phyloP scores from a whole-genome alignment of 1,140 invertebrate species.

The Eumeta japonica region DNA sequence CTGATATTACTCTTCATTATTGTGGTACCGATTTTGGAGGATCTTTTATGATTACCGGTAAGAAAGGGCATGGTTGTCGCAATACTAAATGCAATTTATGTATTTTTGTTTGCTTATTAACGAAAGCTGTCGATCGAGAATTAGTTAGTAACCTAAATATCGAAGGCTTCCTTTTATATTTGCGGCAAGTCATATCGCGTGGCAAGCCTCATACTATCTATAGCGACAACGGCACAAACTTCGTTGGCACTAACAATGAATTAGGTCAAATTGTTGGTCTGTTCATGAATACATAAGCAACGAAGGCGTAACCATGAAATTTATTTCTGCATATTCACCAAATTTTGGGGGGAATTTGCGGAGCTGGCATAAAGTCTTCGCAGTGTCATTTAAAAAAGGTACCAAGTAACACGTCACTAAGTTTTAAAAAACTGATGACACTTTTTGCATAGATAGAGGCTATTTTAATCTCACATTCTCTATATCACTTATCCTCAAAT shows the following conservation, averaged over 20 bases:
- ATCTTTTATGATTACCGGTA: constrained; percentile 23
- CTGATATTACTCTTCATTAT: no score
- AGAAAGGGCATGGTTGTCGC: constrained; percentile 15
- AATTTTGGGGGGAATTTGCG: constrained; percentile 36
- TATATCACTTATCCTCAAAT: constrained; percentile 16
- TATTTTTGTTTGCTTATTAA: constrained; percentile 23
- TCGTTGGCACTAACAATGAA: constrained; percentile 11
- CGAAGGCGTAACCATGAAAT: constrained; percentile 24
- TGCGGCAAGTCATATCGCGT: constrained; percentile 13
- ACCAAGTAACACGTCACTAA: constrained; percentile 19
- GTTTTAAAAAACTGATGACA: constrained; percentile 23
- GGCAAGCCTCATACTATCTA: constrained; percentile 22
- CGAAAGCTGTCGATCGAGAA: constrained; percentile 29
- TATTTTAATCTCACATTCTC: constrained; percentile 24
- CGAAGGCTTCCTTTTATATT: constrained; percentile 12
- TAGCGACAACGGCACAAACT: constrained; percentile 15
- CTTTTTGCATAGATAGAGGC: constrained; percentile 17
- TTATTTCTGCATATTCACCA: constrained; percentile 29
- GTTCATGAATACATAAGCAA: constrained; percentile 8
- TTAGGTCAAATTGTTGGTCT: constrained; percentile 10
- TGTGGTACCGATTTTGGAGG: no score
- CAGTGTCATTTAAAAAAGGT: constrained; percentile 26
- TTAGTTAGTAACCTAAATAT: constrained; percentile 20
- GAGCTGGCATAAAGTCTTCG: constrained; percentile 27
- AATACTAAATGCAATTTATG: constrained; percentile 1